A percentile compares a stretch with the other conserved stretches of the same genome.
Evolutionary conservation across 1,140 invertebrate genomes (phyloP).

Genomic region (Goniozus legneri): DNA sequence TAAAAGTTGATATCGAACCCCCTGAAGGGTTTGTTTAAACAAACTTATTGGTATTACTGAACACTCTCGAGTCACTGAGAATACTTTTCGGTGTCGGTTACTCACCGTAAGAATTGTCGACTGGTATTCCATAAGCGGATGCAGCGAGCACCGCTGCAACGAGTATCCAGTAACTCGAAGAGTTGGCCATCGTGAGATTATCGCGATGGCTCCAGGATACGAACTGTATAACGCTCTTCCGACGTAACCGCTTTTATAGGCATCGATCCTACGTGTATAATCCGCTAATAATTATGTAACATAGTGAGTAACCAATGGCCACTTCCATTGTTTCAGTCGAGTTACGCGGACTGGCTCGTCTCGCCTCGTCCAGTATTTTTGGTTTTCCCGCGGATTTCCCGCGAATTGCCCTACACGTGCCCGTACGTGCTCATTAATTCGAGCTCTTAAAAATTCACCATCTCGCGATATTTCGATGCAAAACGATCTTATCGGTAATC

Average conservation of each 20-base stretch:
- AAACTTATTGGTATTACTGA: no score
- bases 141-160: constrained; percentile 16
- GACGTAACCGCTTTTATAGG: constrained; percentile 46
- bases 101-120: constrained; percentile 7
- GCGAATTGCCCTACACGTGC: constrained; percentile 10
- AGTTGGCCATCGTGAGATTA: constrained; percentile 12
- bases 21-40: no score
- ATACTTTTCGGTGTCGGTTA: no score
- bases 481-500: no score
- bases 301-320: constrained; percentile 23
- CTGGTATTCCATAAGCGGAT: constrained; percentile 19
- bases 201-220: constrained; percentile 10
- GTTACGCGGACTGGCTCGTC: constrained; percentile 15
- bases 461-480: no score
- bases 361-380: constrained; percentile 20
- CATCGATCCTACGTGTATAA: constrained; percentile 33
- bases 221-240: constrained; percentile 29
- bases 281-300: constrained; percentile 39
- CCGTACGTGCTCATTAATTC: constrained; percentile 16
- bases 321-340: constrained; percentile 4
- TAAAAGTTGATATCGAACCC: no score
- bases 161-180: constrained; percentile 23
- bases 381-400: constrained; percentile 26
- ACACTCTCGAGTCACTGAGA: no score
- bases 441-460: no score